These are phyloP conservation scores for Philotrypesis tridentata DNA, from an alignment of 1,140 invertebrate genomes.

Conservation along the genomic window DNA sequence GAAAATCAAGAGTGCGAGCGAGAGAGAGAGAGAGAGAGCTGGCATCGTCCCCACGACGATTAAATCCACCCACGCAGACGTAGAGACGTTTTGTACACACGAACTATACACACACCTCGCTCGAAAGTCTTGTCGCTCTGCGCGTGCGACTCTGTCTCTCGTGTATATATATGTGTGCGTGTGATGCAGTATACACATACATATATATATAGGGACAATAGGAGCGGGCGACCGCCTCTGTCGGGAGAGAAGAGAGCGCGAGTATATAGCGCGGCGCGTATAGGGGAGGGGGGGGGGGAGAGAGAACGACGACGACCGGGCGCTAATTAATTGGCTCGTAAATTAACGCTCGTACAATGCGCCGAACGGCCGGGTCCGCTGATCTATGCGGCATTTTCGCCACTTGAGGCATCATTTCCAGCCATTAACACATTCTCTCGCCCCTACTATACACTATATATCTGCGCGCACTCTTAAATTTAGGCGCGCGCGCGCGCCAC, in stretches of 20 bases:
- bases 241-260: neutral
- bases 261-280: neutral
- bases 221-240: no score
- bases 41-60: neutral
- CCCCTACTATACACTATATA: no score
- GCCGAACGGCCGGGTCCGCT: slow-evolving; percentile 47
- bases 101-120: no score
- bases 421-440: slow-evolving; percentile 61
- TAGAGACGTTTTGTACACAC: no score
- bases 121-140: no score
- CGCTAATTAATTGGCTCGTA: slow-evolving; percentile 71
- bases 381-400: slow-evolving; percentile 68
- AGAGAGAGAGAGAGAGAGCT: neutral
- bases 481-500: no score
- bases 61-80: neutral
- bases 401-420: slow-evolving; percentile 36
- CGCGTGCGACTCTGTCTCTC: no score
- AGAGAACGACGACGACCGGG: slow-evolving; percentile 8
- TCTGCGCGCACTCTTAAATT: neutral
- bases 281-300: neutral
- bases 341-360: slow-evolving; percentile 69
- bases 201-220: no score
- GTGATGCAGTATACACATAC: no score
- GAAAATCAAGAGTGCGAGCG: neutral
- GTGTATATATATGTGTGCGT: no score